phyloP scores from a whole-genome alignment of 2,113 vertebrate genomes.

The Motacilla alba region DNA sequence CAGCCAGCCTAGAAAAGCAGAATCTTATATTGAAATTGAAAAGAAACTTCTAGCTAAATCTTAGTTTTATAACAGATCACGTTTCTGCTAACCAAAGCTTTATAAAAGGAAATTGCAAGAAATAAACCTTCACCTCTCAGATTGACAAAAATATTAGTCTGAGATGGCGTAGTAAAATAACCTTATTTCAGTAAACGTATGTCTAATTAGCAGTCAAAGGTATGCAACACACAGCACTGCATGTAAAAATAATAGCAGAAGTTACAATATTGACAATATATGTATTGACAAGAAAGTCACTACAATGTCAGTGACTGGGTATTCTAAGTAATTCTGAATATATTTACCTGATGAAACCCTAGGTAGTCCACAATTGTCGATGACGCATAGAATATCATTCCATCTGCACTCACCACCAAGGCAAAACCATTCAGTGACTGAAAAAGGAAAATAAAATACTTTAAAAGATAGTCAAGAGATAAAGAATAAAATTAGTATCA shows the following conservation, averaged over 20 bases:
- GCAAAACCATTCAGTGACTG: slow-evolving; percentile 95
- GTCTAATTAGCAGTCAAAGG: background rate
- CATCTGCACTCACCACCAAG: slow-evolving; percentile 91
- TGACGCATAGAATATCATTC: slow-evolving; percentile 95
- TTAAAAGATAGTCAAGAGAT: background rate
- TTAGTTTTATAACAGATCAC: background rate
- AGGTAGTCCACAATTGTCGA: slow-evolving; percentile 94
- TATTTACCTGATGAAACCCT: slow-evolving; percentile 94
- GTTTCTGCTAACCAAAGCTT: background rate
- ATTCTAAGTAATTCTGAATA: background rate
- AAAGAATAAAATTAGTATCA: background rate
- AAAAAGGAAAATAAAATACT: slow-evolving; percentile 34
- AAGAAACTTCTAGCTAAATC: background rate
- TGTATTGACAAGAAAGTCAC: background rate
- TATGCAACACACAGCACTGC: background rate
- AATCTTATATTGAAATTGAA: background rate
- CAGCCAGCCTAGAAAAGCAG: background rate
- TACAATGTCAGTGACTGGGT: background rate
- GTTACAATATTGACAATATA: background rate
- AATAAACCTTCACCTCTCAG: background rate
- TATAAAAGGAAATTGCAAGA: background rate
- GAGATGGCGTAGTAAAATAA: background rate
- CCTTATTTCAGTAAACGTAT: background rate
- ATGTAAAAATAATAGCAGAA: background rate
- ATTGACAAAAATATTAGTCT: background rate